Evolutionary conservation across 37 sponge, comb jelly and placozoan species (phyloP).

Genomic region (Lycopodina hypogea): DNA sequence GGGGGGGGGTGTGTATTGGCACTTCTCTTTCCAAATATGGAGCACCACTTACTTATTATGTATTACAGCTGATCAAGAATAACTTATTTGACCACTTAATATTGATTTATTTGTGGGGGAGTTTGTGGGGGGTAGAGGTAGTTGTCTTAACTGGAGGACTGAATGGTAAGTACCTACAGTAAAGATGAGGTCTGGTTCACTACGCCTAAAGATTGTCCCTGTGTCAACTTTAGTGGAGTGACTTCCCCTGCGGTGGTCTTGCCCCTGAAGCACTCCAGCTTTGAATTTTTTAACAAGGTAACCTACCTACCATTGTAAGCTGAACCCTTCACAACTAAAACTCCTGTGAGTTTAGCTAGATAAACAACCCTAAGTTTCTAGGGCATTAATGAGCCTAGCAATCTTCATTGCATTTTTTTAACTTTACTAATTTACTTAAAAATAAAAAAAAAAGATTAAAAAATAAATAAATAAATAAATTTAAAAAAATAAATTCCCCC

Average conservation of each 20-base stretch:
- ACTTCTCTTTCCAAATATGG: constrained; percentile 47
- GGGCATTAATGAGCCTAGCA: too few relatives aligned
- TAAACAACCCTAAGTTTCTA: too few relatives aligned
- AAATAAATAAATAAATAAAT: too few relatives aligned
- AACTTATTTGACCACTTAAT: constrained; percentile 27
- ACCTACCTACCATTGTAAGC: too few relatives aligned
- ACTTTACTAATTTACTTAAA: too few relatives aligned
- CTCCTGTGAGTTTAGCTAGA: too few relatives aligned
- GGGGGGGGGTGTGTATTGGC: not conserved
- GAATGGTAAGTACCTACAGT: not conserved
- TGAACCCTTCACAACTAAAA: too few relatives aligned
- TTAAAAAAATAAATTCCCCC: too few relatives aligned
- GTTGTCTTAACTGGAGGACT: not conserved
- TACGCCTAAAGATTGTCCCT: not conserved
- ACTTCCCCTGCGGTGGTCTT: not conserved
- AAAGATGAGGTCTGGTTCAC: not conserved
- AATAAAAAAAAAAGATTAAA: too few relatives aligned
- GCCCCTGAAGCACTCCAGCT: not conserved
- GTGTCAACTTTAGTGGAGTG: not conserved
- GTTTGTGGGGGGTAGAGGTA: constrained; percentile 2
- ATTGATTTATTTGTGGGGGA: too few relatives aligned
- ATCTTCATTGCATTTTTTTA: too few relatives aligned
- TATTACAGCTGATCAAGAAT: constrained; percentile 10
- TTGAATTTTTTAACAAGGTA: not conserved
- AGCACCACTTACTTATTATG: constrained; percentile 3